Evolutionary conservation across 2,888 invertebrate genomes (phyloP), one percentile per base, ranked within the genome.

Genomic region (Pandemis corylana): DNA sequence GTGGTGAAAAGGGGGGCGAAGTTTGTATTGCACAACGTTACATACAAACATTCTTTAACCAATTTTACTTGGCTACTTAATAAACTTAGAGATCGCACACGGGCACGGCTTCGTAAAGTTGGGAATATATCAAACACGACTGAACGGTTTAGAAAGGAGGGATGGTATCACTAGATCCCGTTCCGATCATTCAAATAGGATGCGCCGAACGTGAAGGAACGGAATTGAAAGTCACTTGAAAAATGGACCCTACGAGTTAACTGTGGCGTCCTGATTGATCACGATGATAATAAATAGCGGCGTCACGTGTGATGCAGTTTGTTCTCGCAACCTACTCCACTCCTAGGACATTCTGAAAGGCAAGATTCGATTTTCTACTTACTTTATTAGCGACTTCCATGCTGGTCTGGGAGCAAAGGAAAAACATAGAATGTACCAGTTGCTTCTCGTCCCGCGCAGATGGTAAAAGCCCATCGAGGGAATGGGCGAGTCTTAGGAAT

Each of bases 171-270:
- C 59, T 56, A 51, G 68, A 68, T 68, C 68, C 65, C 64, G 44
- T 53, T 61, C 65, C 71, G 49, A 64, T 65, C 71, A 68, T 72
- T 76, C 62, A 46, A 59, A 67, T 51, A 53, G 51, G 72, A 73
- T 75, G 77, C 75, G 77, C 80, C 79, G 67, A 65, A 59, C 78
- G 78, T 76, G 77, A 78, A 79, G 80, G 83, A 80, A 81, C 79
- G 79, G 81, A 86, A 86, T 84, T 83, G 84, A 85, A 87, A 84
- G 84, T 84, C 85, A 86, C 84, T 85, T 84, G 85, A 87, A 82
- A 84, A 87, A 86, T 85, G 80, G 82, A 85, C 84, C 82, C 77
- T 78, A 15, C 74, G 76, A 80, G 80, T 83, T 82, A 80, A 82
- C 83, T 77, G 76, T 7, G 28, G 61, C 64, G 49, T 53, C 59